Evolutionary conservation across 92 coral and sea anemone genomes (phyloP), one percentile per base, ranked within the genome.

Genomic region (Pocillopora meandrina): DNA sequence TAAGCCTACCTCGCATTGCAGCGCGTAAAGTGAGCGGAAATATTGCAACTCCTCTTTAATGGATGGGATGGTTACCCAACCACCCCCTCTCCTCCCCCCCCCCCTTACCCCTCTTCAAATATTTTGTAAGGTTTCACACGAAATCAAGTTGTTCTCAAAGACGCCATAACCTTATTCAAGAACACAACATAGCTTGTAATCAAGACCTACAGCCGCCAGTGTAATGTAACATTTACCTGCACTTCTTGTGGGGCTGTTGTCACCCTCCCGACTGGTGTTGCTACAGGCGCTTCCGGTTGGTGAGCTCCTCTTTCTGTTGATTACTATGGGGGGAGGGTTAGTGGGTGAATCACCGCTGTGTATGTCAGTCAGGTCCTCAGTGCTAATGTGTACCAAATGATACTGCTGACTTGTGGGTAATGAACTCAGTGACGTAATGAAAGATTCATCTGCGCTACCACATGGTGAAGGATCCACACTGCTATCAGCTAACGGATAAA

Each of bases 291-390:
- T 83, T 15, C 26, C 73, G 6, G 88, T 57, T n/a, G 88, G 88
- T 1, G 88, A 84, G 88, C 82, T 66, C 64, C 70, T 84, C 70
- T 84, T 84, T 77, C 88, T 68, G 33, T 73, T 76, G 60, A 84
- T 66, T 20, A 66, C 68, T 55, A 78, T 77, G 34, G 82, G 88
- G 65, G 88, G 75, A 55, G 82, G 68, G 83, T 82, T 74, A 26
- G 72, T 11, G 35, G 72, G 18, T 33, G 86, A 83, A 64, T 21
- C 18, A 34, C n/a, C 73, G 16, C 57, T 65, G 36, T 20, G 33
- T 2, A 56, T 33, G 56, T 74, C 47, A 74, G 78, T 26, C 65
- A 62, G 72, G 35, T 83, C 86, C 14, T 83, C 86, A 49, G 79
- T 33, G 23, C 80, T 74, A n/a, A 74, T 73, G 35, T 83, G 86